A percentile compares a stretch with the other conserved stretches of the same genome.
Conservation (phyloP, 2,888 invertebrate species). For the Invenusta paracnida region DNA sequence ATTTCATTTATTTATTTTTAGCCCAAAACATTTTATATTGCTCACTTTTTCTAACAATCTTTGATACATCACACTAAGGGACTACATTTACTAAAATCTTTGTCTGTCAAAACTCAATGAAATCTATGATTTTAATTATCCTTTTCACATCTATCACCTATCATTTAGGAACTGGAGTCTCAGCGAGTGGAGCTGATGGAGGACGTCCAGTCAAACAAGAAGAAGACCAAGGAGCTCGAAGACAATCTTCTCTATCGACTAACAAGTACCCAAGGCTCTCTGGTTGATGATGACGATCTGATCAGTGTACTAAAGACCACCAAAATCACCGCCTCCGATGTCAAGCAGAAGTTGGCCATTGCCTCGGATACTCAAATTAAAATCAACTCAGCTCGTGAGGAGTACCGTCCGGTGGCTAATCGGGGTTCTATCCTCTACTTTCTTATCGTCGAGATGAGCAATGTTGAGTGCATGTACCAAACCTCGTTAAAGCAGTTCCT, state of each 20-base stretch:
- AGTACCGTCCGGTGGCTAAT: conserved; percentile 87
- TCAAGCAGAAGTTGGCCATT: conserved; percentile 74
- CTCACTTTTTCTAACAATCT: no score
- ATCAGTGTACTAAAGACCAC: conserved; percentile 81
- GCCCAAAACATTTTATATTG: no score
- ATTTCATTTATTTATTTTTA: no score
- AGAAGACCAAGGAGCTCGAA: conserved; percentile 89
- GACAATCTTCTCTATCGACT: conserved; percentile 82
- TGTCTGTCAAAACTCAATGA: no score
- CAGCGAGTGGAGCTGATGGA: conserved; percentile 86
- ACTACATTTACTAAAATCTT: no score
- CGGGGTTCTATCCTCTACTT: conserved; percentile 90
- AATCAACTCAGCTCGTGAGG: conserved; percentile 85
- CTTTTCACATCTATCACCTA: no score
- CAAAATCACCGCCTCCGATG: conserved; percentile 68
- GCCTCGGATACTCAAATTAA: conserved; percentile 56
- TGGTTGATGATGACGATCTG: conserved; percentile 89
- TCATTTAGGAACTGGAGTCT: conserved; percentile 74
- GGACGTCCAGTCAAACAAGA: conserved; percentile 90
- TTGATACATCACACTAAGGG: no score
- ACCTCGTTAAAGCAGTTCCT: conserved; percentile 89
- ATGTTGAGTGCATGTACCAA: conserved; percentile 93
- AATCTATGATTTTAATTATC: no score
- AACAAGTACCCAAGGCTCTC: conserved; percentile 80
- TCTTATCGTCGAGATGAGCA: conserved; percentile 91